Evolutionary conservation across 2,888 invertebrate genomes (phyloP), one percentile per base, ranked within the genome.

Genomic region (Ecdyonurus torrentis): DNA sequence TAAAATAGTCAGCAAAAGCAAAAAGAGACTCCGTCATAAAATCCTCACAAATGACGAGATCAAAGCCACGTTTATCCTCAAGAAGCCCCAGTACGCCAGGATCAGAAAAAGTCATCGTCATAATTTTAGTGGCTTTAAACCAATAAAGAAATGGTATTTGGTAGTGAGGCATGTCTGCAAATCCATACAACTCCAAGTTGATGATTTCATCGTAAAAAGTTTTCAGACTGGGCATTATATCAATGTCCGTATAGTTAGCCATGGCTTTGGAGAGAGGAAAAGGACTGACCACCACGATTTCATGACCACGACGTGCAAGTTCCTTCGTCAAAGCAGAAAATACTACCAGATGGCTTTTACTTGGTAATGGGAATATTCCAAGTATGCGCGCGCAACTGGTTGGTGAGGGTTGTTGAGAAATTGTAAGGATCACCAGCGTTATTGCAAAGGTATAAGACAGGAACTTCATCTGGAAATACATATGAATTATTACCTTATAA

Each of bases 21-120:
- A 84, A 71, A 59, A 80, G 72, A 67, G 84, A 84, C 66, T 84
- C 83, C 20, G 78, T 77, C 64, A 79, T 80, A 67, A 84, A 85
- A 64, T 79, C 76, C 71, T 83, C 83, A 5, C 77, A 74, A 3
- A 84, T 71, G 1, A 83, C 72, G 2, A 84, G 68, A 63, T 72
- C 71, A 24, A 52, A 64, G 25, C 55, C 61, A 20, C 61, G n/a
- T 52, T 64, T 37, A 23, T 3, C n/a, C 2, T 64, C 23, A 5
- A 64, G 23, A 1, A 64, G 18, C 19, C 25, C 50, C 20, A 58
- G 61, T 3, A 61, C 23, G 15, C 23, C 22, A 3, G 23, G 53
- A 25, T 64, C 53, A 2, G 23, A 15, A 2, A 64, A 37, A 2
- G 53, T 19, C 15, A 55, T 5, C n/a, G 5, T n/a, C n/a, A 55